Evolutionary conservation across 2,113 vertebrate species (phyloP).

Genomic region (Rana temporaria): DNA sequence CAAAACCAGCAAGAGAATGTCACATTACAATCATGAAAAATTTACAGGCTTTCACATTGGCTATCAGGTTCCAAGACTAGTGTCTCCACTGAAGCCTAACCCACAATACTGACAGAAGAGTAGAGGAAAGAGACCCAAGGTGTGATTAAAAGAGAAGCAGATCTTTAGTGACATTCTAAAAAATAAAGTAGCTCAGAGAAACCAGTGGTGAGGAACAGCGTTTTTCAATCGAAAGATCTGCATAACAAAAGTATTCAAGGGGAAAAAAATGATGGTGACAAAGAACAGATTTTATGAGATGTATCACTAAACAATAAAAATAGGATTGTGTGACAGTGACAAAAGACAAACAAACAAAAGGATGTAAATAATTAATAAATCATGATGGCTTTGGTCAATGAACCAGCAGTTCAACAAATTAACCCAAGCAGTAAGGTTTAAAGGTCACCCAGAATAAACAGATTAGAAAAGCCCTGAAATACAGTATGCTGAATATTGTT

Average conservation of each 20-base stretch:
- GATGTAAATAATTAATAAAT: conserved; percentile 17
- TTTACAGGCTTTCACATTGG: conserved; percentile 37
- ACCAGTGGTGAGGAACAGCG: neutral
- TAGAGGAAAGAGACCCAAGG: neutral
- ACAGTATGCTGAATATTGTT: too few species aligned
- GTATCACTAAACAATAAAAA: conserved; percentile 3
- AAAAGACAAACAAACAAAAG: neutral
- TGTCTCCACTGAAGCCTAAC: neutral
- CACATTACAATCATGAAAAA: conserved; percentile 51
- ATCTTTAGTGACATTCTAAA: neutral
- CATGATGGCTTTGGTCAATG: conserved; percentile 18
- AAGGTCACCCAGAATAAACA: neutral
- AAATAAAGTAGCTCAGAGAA: neutral
- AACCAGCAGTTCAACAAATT: conserved; percentile 5
- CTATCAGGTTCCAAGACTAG: conserved; percentile 46
- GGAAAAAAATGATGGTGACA: neutral
- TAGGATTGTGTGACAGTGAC: conserved; percentile 26
- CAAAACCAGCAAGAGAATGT: conserved; percentile 25
- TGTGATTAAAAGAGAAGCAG: neutral
- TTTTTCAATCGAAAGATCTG: neutral
- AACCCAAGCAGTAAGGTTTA: neutral
- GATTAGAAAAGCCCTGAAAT: too few species aligned
- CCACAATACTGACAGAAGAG: neutral
- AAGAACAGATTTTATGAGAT: neutral
- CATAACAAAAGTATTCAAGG: neutral